Base-by-base conservation (phyloP, 2,113 vertebrate genomes). In the Lophotis ruficrista region DNA sequence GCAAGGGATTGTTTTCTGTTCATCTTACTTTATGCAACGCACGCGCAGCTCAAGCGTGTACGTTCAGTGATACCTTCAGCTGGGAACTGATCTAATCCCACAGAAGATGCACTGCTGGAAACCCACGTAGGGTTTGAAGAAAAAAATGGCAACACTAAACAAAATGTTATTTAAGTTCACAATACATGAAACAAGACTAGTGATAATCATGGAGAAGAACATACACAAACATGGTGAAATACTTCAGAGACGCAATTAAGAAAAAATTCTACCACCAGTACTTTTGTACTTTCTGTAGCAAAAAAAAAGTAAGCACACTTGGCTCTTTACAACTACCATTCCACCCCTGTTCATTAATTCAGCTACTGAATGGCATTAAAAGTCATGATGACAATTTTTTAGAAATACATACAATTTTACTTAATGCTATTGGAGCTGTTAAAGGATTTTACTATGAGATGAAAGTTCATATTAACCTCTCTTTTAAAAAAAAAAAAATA, bases 281-380 rank as follows among this genome's bases (percentile, higher is more conserved):
- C 89, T 95, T 97, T 78, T 61, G 58, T 70, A 90, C 18, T 57
- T 57, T 81, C 57, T 85, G 61, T 9, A 82, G 31, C 12, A 53
- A 86, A 66, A 83, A 66, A 83, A 79, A 75, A 72, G 35, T 13
- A 76, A 94, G 76, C 56, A 93, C 62, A 90, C 37, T 57, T 83
- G 76, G 87, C 81, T 94, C 87, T 92, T 54, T 4, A 88, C 96
- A 98, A 97, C 89, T 89, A 97, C 88, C 72, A 68, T 92, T 95
- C 75, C 72, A 95, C 81, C 97, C 68, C 87, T 98, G 92, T 93
- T 97, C 94, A 97, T 97, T 98, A 97, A 96, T 84, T 94, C 85
- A 96, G 83, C 94, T 94, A 75, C 78, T 78, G 47, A 97, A 91
- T 33, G 54, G 57, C 64, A 93, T 37, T 94, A 96, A 83, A 96